Base-by-base conservation (phyloP, 2,797 vertebrate species). In the Platalea minor region DNA sequence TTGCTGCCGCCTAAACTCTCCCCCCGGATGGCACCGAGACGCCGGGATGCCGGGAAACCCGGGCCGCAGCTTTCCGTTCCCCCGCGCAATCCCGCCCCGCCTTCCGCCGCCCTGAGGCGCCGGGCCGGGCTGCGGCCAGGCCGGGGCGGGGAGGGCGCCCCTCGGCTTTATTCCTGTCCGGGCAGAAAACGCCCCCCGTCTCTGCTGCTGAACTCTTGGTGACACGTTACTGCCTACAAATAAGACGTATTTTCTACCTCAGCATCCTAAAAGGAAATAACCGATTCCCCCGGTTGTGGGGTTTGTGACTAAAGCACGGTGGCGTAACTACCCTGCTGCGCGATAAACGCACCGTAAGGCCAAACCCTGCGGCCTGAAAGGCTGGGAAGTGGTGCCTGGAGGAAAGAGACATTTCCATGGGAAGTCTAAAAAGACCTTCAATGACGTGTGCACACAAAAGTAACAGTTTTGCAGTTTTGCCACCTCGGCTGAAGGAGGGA, bases 61-160 rank as follows among this genome's bases (percentile, higher is more conserved):
- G 37, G 68, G 9, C 94, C 82, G 57, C 29, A 75, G 90, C 73
- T 89, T 95, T 91, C 89, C 73, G 96, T 96, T 97, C 96, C 96
- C 65, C 50, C 13, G 43, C 65, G 14, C 50, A 31, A 61, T 18
- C 2, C 61, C 57, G 82, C 53, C 83, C 92, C 83, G 21, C 85
- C 56, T 41, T 26, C 61, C 35, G 39, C 33, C 24, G 17, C 37
- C 2, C 8, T 14, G 31, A 14, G 56, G 65, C 33, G 50, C 72
- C 23, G 19, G 1, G 37, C 63, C 7, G 5, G 59, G n/a, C 74
- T 3, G 53, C 15, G 26, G 48, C 35, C 33, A 5, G 33, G 69
- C 31, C 2, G 31, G 13, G n/a, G 12, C 3, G 9, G 21, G 16
- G 11, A 2, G 5, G 17, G 29, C 1, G 7, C 3, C 7, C 3